Conservation (phyloP, 2,113 vertebrate species). For the Elephas maximus region DNA sequence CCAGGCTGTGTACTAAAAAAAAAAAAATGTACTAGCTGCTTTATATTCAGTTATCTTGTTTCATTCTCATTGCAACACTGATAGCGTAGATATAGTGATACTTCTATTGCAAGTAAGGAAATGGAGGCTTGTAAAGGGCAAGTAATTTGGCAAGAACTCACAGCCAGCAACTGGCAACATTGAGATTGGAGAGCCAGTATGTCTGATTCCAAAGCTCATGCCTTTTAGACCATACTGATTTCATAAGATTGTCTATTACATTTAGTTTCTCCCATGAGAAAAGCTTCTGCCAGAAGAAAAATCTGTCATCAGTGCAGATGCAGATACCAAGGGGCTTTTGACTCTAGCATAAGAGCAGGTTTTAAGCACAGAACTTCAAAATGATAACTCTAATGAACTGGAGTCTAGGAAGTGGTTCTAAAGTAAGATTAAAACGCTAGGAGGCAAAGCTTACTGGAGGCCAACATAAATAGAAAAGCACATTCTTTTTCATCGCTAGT, state of each 20-base stretch:
- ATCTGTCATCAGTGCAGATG: neutral
- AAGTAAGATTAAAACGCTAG: conserved; percentile 52
- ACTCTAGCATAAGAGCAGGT: neutral
- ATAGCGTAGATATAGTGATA: conserved; percentile 9
- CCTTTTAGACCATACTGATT: conserved; percentile 37
- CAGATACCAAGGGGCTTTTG: neutral
- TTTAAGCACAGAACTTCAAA: conserved; percentile 59
- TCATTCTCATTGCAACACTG: conserved; percentile 39
- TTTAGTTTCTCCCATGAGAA: conserved; percentile 44
- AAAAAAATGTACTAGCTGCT: neutral
- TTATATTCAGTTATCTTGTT: conserved; percentile 48
- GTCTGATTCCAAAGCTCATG: conserved; percentile 35
- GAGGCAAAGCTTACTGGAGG: conserved; percentile 36
- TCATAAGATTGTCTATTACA: conserved; percentile 29
- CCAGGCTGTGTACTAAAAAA: neutral
- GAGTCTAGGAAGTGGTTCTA: conserved; percentile 30
- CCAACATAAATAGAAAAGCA: conserved; percentile 39
- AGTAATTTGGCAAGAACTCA: conserved; percentile 24
- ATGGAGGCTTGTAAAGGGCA: neutral
- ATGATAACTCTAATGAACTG: conserved; percentile 48
- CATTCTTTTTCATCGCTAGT: conserved; percentile 11
- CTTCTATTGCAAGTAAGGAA: conserved; percentile 26
- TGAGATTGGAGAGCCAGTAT: neutral
- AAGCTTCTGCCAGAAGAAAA: conserved; percentile 45
- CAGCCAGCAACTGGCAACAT: conserved; percentile 32